These are phyloP conservation scores for Aromia moschata DNA, from an alignment of 2,888 invertebrate genomes.

Conservation along the genomic window DNA sequence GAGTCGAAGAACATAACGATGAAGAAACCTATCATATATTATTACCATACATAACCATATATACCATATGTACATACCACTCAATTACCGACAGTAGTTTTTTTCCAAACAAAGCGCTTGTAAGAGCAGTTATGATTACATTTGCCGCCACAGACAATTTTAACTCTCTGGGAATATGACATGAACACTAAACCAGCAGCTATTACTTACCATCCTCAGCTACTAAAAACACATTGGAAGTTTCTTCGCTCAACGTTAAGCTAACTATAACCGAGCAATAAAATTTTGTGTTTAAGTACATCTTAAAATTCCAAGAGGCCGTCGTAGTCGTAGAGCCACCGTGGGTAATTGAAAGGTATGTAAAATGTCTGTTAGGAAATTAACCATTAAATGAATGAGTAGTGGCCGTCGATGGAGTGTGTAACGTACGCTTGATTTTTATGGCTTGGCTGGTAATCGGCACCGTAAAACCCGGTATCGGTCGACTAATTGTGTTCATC, in stretches of 20 bases:
- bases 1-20: no score
- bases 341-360: not conserved
- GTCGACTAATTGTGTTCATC: not conserved
- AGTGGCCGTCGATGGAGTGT: not conserved
- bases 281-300: not conserved
- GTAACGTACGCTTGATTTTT: not conserved
- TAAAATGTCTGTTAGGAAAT: not conserved
- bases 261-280: not conserved
- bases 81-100: no score
- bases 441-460: not conserved
- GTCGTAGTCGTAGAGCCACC: not conserved
- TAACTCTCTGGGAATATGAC: not conserved
- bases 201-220: not conserved
- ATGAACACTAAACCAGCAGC: not conserved
- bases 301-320: conserved; percentile 2
- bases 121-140: not conserved
- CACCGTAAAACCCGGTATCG: not conserved
- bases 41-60: no score
- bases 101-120: no score
- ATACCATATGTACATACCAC: no score
- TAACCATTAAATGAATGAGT: not conserved
- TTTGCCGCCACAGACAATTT: not conserved
- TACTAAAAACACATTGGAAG: not conserved
- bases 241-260: not conserved
- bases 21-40: no score